Evolutionary conservation across 2,888 invertebrate genomes (phyloP), one percentile per base, ranked within the genome.

Genomic region (Tortrix viridana): DNA sequence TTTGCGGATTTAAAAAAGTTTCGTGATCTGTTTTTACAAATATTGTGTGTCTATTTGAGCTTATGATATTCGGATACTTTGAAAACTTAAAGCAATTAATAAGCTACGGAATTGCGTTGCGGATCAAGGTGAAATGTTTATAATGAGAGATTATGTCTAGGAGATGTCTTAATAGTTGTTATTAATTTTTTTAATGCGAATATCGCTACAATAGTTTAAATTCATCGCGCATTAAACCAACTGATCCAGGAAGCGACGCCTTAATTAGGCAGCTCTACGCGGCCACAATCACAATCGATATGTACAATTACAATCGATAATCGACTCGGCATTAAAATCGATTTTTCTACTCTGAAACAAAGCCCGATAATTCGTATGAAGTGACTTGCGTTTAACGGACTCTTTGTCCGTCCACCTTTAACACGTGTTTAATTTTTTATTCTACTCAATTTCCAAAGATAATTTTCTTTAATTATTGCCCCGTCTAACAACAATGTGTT

Each of bases 331-430:
- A 86, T 85, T 84, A 79, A 84, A 86, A 84, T 77, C 69, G 74
- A 83, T 86, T 89, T 89, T 88, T 88, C 85, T 88, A 74, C 71
- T 75, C 83, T 88, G 87, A 90, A 90, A 91, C 89, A 90, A 90
- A 86, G 86, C 79, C 69, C 77, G 72, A 77, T 90, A 88, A 90
- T 91, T 89, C 89, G 90, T 91, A 86, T 90, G 89, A 85, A 87
- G 81, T 92, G 91, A 92, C 91, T 91, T 89, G 90, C 90, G 78
- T 79, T 87, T 85, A 82, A 76, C 72, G 71, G 62, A 58, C 64
- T 79, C 84, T 83, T 89, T 89, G 89, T 88, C 77, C 74, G 82
- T 80, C 73, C 75, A 76, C 80, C 78, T 80, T 80, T 81, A 82
- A 86, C 82, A 85, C 79, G 84, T 76, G 80, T 83, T 84, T 84